Conservation (phyloP, 2,888 invertebrate genomes). For the Phalangium opilio region DNA sequence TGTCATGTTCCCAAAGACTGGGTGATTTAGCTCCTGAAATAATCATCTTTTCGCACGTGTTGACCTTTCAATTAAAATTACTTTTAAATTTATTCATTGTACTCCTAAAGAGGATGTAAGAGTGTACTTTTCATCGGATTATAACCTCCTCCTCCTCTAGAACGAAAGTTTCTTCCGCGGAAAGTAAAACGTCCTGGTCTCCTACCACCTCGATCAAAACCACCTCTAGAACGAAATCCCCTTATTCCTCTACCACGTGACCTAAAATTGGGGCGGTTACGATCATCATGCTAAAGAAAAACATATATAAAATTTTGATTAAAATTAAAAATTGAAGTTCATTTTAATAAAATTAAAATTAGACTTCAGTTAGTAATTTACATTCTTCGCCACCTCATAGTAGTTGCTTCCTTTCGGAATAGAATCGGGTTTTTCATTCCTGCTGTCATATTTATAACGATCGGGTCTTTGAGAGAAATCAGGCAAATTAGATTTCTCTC, state of each 20-base stretch:
- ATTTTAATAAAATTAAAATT: no score
- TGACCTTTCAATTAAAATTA: no score
- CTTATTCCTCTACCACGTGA: background rate
- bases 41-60: no score
- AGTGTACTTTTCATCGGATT: no score
- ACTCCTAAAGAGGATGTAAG: no score
- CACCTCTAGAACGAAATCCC: background rate
- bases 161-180: background rate
- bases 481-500: slow-evolving; percentile 8
- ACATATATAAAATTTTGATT: background rate
- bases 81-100: no score
- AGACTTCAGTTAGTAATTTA: no score
- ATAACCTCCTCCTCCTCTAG: background rate
- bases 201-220: background rate
- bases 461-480: slow-evolving; percentile 21
- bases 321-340: background rate
- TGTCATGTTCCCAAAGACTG: slow-evolving; percentile 19
- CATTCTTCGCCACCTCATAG: slow-evolving; percentile 23
- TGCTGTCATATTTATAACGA: slow-evolving; percentile 24
- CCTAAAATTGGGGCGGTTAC: background rate
- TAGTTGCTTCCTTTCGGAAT: slow-evolving; percentile 26
- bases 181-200: background rate
- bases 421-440: slow-evolving; percentile 25
- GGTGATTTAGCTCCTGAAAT: slow-evolving; percentile 10
- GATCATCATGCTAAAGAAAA: slow-evolving; percentile 1